These are phyloP conservation scores for Sceloporus tristichus DNA, from an alignment of 2,113 vertebrate genomes.

Conservation along the genomic window DNA sequence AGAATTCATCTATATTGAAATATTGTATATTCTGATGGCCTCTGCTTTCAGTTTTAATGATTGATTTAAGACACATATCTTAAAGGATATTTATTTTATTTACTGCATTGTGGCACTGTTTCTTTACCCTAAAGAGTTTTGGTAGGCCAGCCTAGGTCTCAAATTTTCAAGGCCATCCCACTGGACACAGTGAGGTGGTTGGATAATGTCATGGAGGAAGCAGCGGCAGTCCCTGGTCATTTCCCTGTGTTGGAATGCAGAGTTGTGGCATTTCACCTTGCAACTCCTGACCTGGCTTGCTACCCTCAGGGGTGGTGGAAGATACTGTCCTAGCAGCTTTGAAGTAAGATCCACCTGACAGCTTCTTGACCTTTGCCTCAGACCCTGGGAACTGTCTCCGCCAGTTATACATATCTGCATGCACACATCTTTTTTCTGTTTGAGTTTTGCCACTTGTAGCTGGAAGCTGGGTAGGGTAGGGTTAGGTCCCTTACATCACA, in stretches of 20 bases:
- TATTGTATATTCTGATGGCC: slow-evolving; percentile 19
- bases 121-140: not conserved
- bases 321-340: too few species aligned
- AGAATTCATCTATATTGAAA: slow-evolving; percentile 30
- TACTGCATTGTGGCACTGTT: not conserved
- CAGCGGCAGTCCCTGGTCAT: too few species aligned
- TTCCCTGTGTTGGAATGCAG: not conserved
- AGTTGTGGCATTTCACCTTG: not conserved
- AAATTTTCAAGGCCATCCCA: too few species aligned
- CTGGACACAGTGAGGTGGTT: not conserved
- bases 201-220: too few species aligned
- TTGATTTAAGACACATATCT: not conserved
- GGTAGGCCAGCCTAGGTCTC: too few species aligned
- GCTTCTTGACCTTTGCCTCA: not conserved
- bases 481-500: not conserved
- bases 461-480: not conserved
- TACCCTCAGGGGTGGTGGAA: too few species aligned
- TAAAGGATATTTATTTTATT: not conserved
- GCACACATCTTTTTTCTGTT: not conserved
- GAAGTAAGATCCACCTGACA: too few species aligned
- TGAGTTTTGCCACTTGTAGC: not conserved
- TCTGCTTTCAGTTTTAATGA: slow-evolving; percentile 2
- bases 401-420: not conserved
- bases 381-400: not conserved
- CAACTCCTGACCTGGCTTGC: too few species aligned